Evolutionary conservation across 2,113 vertebrate species (phyloP), one percentile per base, ranked within the genome.

Genomic region (Spea multiplicata): DNA sequence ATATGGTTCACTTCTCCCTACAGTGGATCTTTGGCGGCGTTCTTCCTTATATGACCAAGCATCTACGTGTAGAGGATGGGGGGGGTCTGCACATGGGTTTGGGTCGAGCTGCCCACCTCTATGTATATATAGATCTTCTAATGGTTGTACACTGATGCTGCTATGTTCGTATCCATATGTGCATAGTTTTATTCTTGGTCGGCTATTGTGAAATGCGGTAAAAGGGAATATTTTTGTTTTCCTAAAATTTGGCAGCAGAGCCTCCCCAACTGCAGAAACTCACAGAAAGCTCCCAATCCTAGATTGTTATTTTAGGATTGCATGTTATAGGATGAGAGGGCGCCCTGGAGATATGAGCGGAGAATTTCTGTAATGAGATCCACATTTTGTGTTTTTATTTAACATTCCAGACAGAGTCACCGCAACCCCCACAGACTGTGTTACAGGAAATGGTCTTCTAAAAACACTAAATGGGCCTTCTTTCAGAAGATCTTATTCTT

Each of bases 321-420:
- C n/a, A 77, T 78, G 49, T 65, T 65, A 17, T 45, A 44, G 59
- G 61, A 44, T 14, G 9, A 57, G 57, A 13, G 62, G 17, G 30
- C 61, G n/a, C 5, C 59, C 44, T 66, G 14, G 44, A 70, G 57
- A 72, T 52, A 10, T 53, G 8, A 12, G 66, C 16, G 6, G 52
- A 78, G 75, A 48, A 64, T 71, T 71, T 52, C 47, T 65, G 46
- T 79, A 79, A 79, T 66, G 6, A 66, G 70, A 73, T 80, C 48
- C 70, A 44, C 14, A 52, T 82, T 86, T 86, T 66, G 16, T 82
- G 82, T 84, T 84, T 81, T 76, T 57, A 3, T 50, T 68, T 59
- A 73, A 71, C 80, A 12, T 73, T 7, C 73, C 17, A 84, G 61
- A 46, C 7, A 30, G 57, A 12, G 8, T 9, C 65, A 5, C 9